A percentile compares a stretch with the other conserved stretches of the same genome.
These are phyloP conservation scores for Nycticryphes semicollaris DNA, from an alignment of 2,113 vertebrate species.

Conservation along the genomic window DNA sequence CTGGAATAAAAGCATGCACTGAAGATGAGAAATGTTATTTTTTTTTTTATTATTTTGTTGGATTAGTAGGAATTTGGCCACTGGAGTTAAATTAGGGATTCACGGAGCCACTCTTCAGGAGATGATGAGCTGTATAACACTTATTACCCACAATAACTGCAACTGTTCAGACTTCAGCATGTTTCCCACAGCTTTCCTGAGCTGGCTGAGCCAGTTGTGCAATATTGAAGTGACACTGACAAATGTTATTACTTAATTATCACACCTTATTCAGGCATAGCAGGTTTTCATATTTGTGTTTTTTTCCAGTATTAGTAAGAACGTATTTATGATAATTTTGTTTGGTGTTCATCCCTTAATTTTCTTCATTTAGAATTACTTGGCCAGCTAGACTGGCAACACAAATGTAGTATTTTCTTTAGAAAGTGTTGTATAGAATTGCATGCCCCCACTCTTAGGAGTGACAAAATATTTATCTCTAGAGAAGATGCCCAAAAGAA, in stretches of 20 bases:
- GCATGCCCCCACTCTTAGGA: neutral
- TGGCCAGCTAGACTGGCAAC: neutral
- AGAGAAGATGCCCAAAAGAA: neutral
- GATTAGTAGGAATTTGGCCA: neutral
- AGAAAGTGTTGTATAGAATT: neutral
- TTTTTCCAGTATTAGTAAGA: neutral
- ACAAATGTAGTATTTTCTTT: neutral
- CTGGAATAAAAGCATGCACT: neutral
- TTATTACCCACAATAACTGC: neutral
- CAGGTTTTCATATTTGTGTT: neutral
- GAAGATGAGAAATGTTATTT: neutral
- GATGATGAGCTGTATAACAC: neutral
- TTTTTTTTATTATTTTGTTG: neutral
- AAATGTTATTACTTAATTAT: neutral
- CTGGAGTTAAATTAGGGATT: neutral
- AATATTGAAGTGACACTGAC: neutral
- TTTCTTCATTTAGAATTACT: neutral
- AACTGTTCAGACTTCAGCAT: neutral
- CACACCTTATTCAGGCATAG: neutral
- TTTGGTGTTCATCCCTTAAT: neutral
- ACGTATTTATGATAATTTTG: neutral
- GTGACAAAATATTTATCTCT: neutral
- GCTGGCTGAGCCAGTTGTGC: neutral
- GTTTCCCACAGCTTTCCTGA: neutral
- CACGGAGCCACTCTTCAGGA: neutral